Percentiles rank a stretch among this genome's conserved stretches.
These are phyloP conservation scores for Eupristina koningsbergeri DNA, from an alignment of 1,140 invertebrate genomes.

Conservation along the genomic window DNA sequence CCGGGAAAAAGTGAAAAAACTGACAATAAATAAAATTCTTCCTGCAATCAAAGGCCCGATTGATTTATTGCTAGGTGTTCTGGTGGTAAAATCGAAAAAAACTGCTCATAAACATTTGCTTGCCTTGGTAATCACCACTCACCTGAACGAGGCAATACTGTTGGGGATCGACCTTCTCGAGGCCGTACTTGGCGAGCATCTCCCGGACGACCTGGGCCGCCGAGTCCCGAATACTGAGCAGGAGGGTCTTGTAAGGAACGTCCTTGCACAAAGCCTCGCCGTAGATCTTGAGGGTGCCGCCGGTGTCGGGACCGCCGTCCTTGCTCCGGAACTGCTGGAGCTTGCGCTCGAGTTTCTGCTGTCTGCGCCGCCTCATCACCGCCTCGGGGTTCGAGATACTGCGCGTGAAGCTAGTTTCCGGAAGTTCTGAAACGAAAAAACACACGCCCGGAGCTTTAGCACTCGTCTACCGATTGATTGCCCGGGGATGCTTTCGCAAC, in stretches of 20 bases:
- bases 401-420: constrained; percentile 97
- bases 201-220: constrained; percentile 94
- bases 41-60: no score
- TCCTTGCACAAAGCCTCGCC: constrained; percentile 96
- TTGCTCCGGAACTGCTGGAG: constrained; percentile 95
- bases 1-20: no score
- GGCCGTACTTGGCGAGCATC: constrained; percentile 97
- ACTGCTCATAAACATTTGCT: no score
- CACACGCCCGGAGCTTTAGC: neutral
- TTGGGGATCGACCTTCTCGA: constrained; percentile 88
- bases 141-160: constrained; percentile 97
- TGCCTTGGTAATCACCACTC: constrained; percentile 49
- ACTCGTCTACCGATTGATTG: no score
- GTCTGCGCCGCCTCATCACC: constrained; percentile 96
- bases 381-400: constrained; percentile 99
- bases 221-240: constrained; percentile 93
- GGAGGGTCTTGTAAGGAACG: constrained; percentile 97
- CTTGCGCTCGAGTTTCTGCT: constrained; percentile 97
- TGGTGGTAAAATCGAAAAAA: no score
- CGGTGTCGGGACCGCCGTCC: constrained; percentile 92
- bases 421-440: constrained; percentile 82
- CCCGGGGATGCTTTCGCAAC: no score
- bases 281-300: constrained; percentile 98
- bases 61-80: no score
- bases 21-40: no score